Conservation (phyloP, 1,140 invertebrate genomes). For the Luehdorfia chinensis region DNA sequence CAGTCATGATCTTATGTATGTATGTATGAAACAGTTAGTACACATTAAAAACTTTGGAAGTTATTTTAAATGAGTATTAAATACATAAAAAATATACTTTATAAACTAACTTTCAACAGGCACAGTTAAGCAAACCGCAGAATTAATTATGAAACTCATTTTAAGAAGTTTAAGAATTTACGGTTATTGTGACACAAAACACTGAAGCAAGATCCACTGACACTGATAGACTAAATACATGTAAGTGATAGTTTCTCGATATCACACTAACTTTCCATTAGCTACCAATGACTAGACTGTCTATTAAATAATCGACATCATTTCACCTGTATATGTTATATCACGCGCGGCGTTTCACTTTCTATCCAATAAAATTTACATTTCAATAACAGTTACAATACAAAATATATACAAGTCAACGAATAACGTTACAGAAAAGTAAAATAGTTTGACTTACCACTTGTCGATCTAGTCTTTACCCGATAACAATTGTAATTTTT, state of each 20-base stretch:
- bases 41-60: too few species aligned
- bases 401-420: background rate
- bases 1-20: too few species aligned
- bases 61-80: background rate
- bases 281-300: constrained; percentile 27
- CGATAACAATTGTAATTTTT: too few species aligned
- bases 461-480: too few species aligned
- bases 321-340: constrained; percentile 71
- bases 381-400: constrained; percentile 14
- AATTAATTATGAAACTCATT: constrained; percentile 52
- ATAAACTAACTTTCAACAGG: constrained; percentile 46
- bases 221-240: constrained; percentile 36
- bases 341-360: constrained; percentile 53
- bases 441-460: constrained; percentile 12
- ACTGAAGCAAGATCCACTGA: constrained; percentile 21
- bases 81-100: background rate
- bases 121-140: constrained; percentile 54
- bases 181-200: constrained; percentile 18
- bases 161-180: constrained; percentile 12
- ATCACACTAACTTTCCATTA: constrained; percentile 49
- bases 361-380: constrained; percentile 42
- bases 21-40: too few species aligned
- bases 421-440: background rate
- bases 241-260: constrained; percentile 22
- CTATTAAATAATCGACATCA: constrained; percentile 57